Evolutionary conservation across 2,888 invertebrate genomes (phyloP), one percentile per base, ranked within the genome.

Genomic region (Torymus aiolomorphi): DNA sequence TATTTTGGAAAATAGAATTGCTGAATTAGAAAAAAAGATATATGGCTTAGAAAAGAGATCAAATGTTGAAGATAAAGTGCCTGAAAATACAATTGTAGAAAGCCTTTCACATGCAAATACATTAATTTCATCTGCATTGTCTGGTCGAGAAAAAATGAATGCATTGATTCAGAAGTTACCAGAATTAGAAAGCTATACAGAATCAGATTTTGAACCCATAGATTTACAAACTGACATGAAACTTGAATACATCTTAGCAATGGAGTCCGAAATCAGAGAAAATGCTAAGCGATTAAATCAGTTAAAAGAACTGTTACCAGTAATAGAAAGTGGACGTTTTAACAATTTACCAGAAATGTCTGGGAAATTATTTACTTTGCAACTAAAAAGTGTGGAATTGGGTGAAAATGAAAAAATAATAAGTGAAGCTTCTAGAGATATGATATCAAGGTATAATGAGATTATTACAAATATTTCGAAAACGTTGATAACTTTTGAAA

Each of bases 61-160:
- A 14, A 83, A 84, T 18, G 82, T 86, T 11, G 85, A 89, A 14
- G 83, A 86, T 59, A n/a, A 24, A 16, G 83, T 87, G 66, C 87
- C 87, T 11, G 87, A 89, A 80, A 88, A 83, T 81, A 85, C 89
- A n/a, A 86, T 92, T 13, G 86, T 91, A 0, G 92, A 92, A 80
- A 88, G 89, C 77, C 87, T 92, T 12, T 57, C 91, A 16, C 91
- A 91, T 84, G 90, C 91, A 0, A 91, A 92, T 83, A 91, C 91
- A 1, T 89, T 92, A 85, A 91, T 92, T 49, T 89, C 91, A 3
- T 91, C 92, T 10, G 92, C 92, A 1, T 83, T 92, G 18, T 92
- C 91, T 79, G 92, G 92, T 72, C 89, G 92, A 61, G 92, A 92
- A 81, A 91, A 91, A 18, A 88, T 91, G 18, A 91, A 90, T 63